Base-by-base conservation (phyloP, 2,113 vertebrate genomes). In the Cyanistes caeruleus region DNA sequence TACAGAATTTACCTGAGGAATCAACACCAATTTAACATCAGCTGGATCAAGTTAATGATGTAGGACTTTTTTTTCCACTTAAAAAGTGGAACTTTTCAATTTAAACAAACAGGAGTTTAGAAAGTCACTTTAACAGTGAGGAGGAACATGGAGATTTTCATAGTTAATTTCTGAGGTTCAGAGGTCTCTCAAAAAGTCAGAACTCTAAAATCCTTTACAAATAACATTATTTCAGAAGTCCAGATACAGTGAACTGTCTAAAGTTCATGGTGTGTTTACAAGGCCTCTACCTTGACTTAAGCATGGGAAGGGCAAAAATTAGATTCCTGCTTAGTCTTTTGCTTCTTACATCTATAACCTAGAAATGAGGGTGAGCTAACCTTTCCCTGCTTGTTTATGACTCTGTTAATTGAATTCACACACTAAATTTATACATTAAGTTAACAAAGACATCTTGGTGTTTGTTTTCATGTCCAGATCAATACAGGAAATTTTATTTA, bases 1-100 rank as follows among this genome's bases (percentile, higher is more conserved):
- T 51, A 82, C 43, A 92, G 64, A 41, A 64, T 90, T 91, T 95
- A 95, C 46, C 43, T 82, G 83, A 77, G 23, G 52, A 95, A 94
- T 52, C 22, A 89, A 88, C 13, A 91, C 6, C 21, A 78, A 33
- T 78, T 94, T 87, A 92, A 87, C 33, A 64, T 20, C 27, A 64
- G 77, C 70, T 60, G 43, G 53, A 41, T 51, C 24, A 69, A 44
- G 37, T 78, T 75, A 63, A 62, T 75, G 13, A 69, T 53, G 30
- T 4, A 25, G 10, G 25, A 5, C 2, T 1, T 68, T 92, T 11
- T 41, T 41, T 84, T 69, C 69, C 78, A 22, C 52, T 52, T 56
- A 62, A 58, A 30, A 58, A 53, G 5, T 22, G 11, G 18, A 52
- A 52, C 43, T 46, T 89, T 62, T 85, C 23, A 24, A 14, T 73